phyloP scores from a whole-genome alignment of 2,888 invertebrate genomes.

The Synanthedon tipuliformis region DNA sequence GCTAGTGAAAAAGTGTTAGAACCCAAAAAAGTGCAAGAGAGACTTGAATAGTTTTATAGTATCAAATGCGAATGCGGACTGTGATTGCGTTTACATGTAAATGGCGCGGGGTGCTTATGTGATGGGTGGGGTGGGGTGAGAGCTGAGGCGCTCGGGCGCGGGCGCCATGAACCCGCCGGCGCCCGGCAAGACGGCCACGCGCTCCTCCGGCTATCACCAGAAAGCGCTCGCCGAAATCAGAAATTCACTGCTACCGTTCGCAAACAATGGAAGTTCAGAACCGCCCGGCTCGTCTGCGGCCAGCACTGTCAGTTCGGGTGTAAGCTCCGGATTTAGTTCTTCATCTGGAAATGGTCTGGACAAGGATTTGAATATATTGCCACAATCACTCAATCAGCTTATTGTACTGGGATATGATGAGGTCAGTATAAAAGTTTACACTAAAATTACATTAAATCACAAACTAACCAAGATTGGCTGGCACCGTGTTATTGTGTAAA shows the following conservation, averaged over 20 bases:
- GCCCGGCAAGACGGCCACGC: constrained; percentile 74
- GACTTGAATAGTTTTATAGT: not conserved
- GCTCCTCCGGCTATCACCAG: constrained; percentile 84
- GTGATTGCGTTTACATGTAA: constrained; percentile 17
- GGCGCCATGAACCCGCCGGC: constrained; percentile 75
- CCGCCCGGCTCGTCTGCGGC: constrained; percentile 80
- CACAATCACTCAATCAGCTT: constrained; percentile 75
- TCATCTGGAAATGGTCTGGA: constrained; percentile 70
- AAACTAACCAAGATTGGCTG: not conserved
- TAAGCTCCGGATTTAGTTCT: constrained; percentile 73
- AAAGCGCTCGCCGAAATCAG: constrained; percentile 89
- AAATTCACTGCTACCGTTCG: constrained; percentile 84
- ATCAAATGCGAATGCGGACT: not conserved
- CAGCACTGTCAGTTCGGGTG: constrained; percentile 75
- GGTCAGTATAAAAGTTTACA: constrained; percentile 49
- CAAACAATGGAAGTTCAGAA: constrained; percentile 73
- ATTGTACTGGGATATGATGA: constrained; percentile 81
- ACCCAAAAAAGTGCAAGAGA: not conserved
- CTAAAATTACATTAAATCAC: not conserved
- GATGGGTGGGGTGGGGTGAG: constrained; percentile 68
- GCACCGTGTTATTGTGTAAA: too few species aligned
- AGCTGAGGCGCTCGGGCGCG: constrained; percentile 65
- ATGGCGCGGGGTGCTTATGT: constrained; percentile 41
- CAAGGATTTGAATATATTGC: constrained; percentile 74
- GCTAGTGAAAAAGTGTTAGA: not conserved